Evolutionary conservation across 2,797 vertebrate species (phyloP).

Genomic region (Crocidura indochinensis): DNA sequence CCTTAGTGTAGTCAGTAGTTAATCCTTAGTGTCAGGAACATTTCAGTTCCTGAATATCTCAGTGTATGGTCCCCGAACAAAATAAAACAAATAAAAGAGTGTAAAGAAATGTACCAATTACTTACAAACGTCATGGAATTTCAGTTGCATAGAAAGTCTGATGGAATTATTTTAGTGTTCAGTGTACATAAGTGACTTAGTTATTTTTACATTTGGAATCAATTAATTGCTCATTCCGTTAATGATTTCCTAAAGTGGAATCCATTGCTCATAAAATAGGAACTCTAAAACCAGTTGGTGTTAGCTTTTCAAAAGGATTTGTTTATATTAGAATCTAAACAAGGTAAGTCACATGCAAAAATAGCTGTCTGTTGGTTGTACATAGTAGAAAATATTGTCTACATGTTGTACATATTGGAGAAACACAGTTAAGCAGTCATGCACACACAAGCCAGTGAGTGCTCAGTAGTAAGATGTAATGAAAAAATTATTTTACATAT

Average conservation of each 20-base stretch:
- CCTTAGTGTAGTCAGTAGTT: no score
- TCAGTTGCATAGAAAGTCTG: constrained; percentile 62
- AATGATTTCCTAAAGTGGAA: constrained; percentile 72
- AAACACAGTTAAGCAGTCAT: not conserved
- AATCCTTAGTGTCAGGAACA: no score
- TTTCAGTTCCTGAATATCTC: no score
- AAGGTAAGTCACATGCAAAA: constrained; percentile 45
- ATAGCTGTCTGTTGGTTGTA: constrained; percentile 13
- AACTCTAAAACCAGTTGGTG: constrained; percentile 50
- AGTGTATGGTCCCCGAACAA: no score
- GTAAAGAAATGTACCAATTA: not conserved
- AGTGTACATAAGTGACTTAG: constrained; percentile 11
- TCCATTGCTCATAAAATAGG: constrained; percentile 65
- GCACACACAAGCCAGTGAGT: not conserved
- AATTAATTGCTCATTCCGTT: constrained; percentile 71
- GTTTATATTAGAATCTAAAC: constrained; percentile 43
- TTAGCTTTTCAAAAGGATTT: constrained; percentile 71
- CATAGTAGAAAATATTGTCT: not conserved
- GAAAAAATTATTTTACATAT: not conserved
- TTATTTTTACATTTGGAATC: constrained; percentile 62
- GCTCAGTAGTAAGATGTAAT: fast-evolving
- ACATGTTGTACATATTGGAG: not conserved
- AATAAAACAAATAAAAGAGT: constrained; percentile 23
- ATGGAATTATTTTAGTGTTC: constrained; percentile 64
- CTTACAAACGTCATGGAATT: constrained; percentile 49